Base-by-base conservation (phyloP, 2,797 vertebrate species). In the Neopelma chrysocephalum region DNA sequence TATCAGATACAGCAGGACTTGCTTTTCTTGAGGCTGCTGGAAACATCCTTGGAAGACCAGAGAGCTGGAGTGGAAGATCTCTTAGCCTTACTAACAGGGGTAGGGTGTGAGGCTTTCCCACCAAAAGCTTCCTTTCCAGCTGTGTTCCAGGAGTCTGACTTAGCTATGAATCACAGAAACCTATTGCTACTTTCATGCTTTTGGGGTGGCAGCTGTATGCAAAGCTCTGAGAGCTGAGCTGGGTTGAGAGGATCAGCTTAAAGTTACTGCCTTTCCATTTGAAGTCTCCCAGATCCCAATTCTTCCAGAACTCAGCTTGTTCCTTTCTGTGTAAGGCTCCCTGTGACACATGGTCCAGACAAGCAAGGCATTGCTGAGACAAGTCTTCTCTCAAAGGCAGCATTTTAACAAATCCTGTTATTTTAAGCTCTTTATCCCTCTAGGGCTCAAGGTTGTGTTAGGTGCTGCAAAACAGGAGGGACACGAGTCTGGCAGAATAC, bases 11-110 rank as follows among this genome's bases (percentile, higher is more conserved):
- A 66, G 54, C 80, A 87, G 82, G 80, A 96, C 58, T 88, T 93
- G 92, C 76, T 87, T 91, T 86, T 87, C 82, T 89, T 88, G 91
- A 81, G 73, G 94, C 93, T 91, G 93, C 82, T 95, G 93, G 87
- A 79, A 93, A 66, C 83, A 89, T 75, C 93, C 81, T 96, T 95
- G 92, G 94, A 96, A 93, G 90, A 95, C 68, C 89, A 96, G 89
- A 92, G 78, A 96, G 90, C 73, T 94, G 95, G 36, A 90, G 71
- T 70, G 62, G 95, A 94, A 91, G 90, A 90, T 73, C 68, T 90
- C 90, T 91, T 90, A 94, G 75, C 85, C 78, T 97, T 94, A 91
- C 76, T 58, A 86, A 54, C 72, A 90, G 31, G 71, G 72, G 31
- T 86, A 96, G 94, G 51, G 79, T 90, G 87, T 83, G 89, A 93